Conservation (phyloP, 2,888 invertebrate genomes). For the Pterobdella sp. region DNA sequence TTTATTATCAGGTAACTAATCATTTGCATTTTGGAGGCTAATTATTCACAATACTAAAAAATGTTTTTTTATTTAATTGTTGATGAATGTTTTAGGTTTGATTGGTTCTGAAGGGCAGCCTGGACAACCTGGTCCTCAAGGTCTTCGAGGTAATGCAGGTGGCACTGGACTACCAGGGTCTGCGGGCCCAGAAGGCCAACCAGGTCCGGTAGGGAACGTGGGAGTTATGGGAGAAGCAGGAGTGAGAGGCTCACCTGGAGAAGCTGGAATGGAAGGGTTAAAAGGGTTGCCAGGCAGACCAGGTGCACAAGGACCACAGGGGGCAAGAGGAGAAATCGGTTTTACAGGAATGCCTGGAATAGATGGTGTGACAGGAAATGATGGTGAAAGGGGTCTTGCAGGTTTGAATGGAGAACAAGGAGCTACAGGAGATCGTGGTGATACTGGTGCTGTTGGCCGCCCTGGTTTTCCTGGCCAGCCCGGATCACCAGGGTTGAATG, state of each 20-base stretch:
- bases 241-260: conserved; percentile 1
- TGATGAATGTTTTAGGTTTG: background rate
- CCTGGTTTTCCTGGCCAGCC: conserved; percentile 23
- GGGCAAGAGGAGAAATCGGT: conserved; percentile 11
- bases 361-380: background rate
- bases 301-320: conserved; percentile 21
- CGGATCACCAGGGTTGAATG: conserved; percentile 25
- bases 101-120: background rate
- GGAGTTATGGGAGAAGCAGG: conserved; percentile 7
- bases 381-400: background rate
- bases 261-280: conserved; percentile 19
- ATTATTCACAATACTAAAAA: background rate
- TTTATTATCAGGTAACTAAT: background rate
- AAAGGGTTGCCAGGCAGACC: conserved; percentile 18
- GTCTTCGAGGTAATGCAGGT: conserved; percentile 12
- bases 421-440: background rate
- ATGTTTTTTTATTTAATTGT: background rate
- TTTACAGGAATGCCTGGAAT: background rate
- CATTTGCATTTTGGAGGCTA: too few species aligned
- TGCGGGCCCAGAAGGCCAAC: conserved; percentile 24
- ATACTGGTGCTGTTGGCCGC: background rate
- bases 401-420: conserved; percentile 7
- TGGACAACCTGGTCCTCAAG: conserved; percentile 27
- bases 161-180: conserved; percentile 17
- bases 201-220: conserved; percentile 29